Base-by-base conservation (phyloP, 1,140 invertebrate genomes). In the Drosophila kurseongensis region DNA sequence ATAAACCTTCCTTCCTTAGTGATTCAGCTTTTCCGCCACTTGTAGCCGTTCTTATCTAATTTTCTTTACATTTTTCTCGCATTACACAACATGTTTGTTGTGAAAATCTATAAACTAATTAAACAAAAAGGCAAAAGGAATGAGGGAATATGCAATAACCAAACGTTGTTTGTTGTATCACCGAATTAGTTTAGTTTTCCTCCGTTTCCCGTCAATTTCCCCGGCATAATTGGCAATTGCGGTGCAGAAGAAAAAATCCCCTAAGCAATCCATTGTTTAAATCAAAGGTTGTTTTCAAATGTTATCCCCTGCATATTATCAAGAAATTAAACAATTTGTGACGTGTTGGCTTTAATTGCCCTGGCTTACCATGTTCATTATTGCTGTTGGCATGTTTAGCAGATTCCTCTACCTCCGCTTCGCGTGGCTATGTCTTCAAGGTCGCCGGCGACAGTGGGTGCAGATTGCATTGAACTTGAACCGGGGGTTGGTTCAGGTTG, bases 391-490 rank as follows among this genome's bases (percentile, higher is more conserved):
- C 54, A 41, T 41, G 78, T 81, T 36, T 13, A 14, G 44, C 14
- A 35, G 41, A 32, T 44, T 18, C 41, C 52, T 16, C 44, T 13
- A 27, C 38, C 29, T n/a, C 13, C 23, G n/a, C 0, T 47, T 45
- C 50, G 38, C 29, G 50, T 52, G 38, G 35, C 59, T 41, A 18
- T 69, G 44, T 32, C 47, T 65, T 82, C 83, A 86, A 86, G 83
- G 83, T 60, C 83, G 41, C 36, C 27, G 60, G 47, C 52, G 66
- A 55, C 58, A 54, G 57, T 58, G 75, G 50, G 62, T 65, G 62
- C 61, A 55, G 23, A 81, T 81, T 82, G 83, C 83, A 86, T 86
- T 86, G 83, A 86, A 86, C 83, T 86, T 86, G 83, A 86, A 88
- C 83, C 35, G 44, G 45, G 71, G 78, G 83, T 81, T 75, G 80